Evolutionary conservation across 2,113 vertebrate genomes (phyloP), one percentile per base, ranked within the genome.

Genomic region (Lophochroa leadbeateri): DNA sequence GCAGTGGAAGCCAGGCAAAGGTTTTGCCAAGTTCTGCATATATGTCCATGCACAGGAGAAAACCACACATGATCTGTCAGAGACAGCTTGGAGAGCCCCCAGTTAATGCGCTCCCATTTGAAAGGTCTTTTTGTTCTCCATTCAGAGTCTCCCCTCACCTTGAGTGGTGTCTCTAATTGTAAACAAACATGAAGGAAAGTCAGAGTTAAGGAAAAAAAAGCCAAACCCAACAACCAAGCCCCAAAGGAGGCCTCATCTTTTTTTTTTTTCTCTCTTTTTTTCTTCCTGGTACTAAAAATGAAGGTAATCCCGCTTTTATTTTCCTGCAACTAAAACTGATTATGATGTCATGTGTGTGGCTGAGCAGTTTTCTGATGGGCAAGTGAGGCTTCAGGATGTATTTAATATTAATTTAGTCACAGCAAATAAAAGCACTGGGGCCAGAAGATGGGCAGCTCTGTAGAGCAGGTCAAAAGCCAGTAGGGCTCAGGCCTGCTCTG

Each of bases 301-400:
- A 92, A 96, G 95, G 94, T 95, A 82, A 90, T 49, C 79, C 81
- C 92, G 72, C 44, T 77, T 91, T 92, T 86, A 50, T 82, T 92
- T 96, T 79, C 46, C 52, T 52, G 50, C 46, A 37, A 46, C 82
- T 95, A 94, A 97, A 92, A 68, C 69, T 78, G 70, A 29, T 65
- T 37, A 13, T 95, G 96, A 94, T 90, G 84, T 96, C 95, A 96
- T 86, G 52, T 17, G 17, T 61, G 80, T 53, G 76, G 83, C 69
- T 71, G 86, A 94, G 76, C 37, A 82, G 88, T 86, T 96, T 95
- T 90, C 88, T 78, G 2, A 43, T 27, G 77, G 80, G 63, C 43
- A 68, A 86, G 19, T 19, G 31, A 91, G 46, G 24, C 37, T 89
- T 0, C 0, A 82, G 67, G 52, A 61, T 13, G 41, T 47, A 60